phyloP scores from a whole-genome alignment of 1,140 invertebrate species.

The Listronotus bonariensis region DNA sequence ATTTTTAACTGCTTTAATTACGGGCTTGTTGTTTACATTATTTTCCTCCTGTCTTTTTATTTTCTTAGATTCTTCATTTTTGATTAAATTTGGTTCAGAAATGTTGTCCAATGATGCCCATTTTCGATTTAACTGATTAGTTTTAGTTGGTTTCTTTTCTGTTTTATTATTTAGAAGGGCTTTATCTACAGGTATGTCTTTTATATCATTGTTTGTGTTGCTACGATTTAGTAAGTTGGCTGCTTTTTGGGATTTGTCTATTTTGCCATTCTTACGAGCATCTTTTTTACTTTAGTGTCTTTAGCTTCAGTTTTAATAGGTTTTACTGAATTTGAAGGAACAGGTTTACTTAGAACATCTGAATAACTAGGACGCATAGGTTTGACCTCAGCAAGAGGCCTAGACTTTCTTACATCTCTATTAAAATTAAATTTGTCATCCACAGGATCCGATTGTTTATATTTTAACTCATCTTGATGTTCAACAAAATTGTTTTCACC shows the following conservation, averaged over 20 bases:
- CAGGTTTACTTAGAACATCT: constrained; percentile 74
- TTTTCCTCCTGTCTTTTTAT: constrained; percentile 59
- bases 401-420: constrained; percentile 65
- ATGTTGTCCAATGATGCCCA: constrained; percentile 65
- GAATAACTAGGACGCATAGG: constrained; percentile 84
- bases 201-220: constrained; percentile 52
- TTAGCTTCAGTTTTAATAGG: constrained; percentile 58
- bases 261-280: constrained; percentile 54
- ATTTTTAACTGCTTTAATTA: constrained; percentile 51
- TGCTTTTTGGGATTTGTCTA: constrained; percentile 58
- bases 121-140: constrained; percentile 59
- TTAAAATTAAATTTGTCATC: constrained; percentile 51
- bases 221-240: constrained; percentile 49
- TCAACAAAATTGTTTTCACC: constrained; percentile 29
- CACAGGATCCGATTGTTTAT: constrained; percentile 25
- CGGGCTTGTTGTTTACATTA: constrained; percentile 51
- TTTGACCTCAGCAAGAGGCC: constrained; percentile 81
- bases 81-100: constrained; percentile 53
- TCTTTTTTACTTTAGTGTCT: constrained; percentile 53
- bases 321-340: constrained; percentile 55
- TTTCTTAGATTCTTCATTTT: constrained; percentile 46
- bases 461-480: constrained; percentile 32
- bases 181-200: constrained; percentile 48
- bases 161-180: constrained; percentile 38
- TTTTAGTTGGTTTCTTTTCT: constrained; percentile 43